Evolutionary conservation across 2,888 invertebrate species (phyloP).

Genomic region (Cantharis nigra): DNA sequence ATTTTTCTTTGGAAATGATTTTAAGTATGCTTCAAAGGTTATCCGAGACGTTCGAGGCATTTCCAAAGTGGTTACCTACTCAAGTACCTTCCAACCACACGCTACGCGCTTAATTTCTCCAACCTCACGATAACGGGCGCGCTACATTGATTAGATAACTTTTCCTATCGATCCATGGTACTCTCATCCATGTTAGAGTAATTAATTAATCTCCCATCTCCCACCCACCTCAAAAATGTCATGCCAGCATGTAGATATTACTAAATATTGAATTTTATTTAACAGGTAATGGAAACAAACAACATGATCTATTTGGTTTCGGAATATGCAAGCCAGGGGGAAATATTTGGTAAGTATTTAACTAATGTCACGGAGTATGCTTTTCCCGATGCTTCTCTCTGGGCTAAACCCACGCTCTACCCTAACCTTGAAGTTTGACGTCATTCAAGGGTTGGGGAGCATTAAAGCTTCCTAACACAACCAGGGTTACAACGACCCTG

Average conservation of each 20-base stretch:
- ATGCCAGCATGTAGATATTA: too few species aligned
- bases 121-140: neutral
- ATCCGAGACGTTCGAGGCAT: neutral
- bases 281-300: constrained; percentile 96
- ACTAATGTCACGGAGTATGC: neutral
- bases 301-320: constrained; percentile 98
- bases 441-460: constrained; percentile 27
- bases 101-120: neutral
- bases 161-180: neutral
- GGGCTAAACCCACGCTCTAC: constrained; percentile 15
- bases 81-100: neutral
- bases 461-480: constrained; percentile 29
- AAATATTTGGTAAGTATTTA: constrained; percentile 86
- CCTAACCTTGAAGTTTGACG: constrained; percentile 37
- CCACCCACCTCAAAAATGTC: neutral
- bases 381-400: neutral
- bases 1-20: neutral
- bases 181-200: neutral
- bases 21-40: neutral
- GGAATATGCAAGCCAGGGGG: constrained; percentile 96
- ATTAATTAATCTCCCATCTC: neutral
- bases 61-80: neutral
- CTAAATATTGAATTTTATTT: constrained; percentile 38
- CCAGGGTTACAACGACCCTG: constrained; percentile 5
- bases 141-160: neutral